Evolutionary conservation across 2,797 vertebrate genomes (phyloP), one percentile per base, ranked within the genome.

Genomic region (Thalassophryne amazonica): DNA sequence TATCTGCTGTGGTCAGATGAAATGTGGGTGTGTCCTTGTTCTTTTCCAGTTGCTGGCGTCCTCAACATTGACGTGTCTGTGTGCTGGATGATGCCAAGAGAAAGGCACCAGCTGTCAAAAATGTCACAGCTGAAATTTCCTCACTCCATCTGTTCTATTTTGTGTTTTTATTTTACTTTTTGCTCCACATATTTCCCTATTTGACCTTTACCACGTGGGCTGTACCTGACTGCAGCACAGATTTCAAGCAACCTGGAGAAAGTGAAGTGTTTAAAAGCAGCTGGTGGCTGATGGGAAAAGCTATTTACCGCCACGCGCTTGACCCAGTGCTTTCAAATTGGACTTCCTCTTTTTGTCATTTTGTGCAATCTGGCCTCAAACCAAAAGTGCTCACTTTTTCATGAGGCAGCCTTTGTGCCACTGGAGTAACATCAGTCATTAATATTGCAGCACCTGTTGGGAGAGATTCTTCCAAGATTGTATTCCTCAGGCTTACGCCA

Each of bases 391-490:
- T 86, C 73, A 83, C 78, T 81, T 84, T 83, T 82, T 86, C 73
- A 83, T 82, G 74, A 86, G 71, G 50, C 40, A 1, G 54, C 41
- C 66, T 46, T 16, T 35, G 72, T 46, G 72, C 58, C 60, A 40
- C 53, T 14, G 19, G 69, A 78, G 81, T 14, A 62, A 58, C 73
- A 51, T 56, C 9, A 18, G 11, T 13, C 84, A 89, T 91, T 80
- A 89, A 91, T 91, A 90, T 87, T 91, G 83, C 88, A 91, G 70
- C 68, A 58, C 35, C 69, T 73, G 72, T 78, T 75, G 78, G 78
- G 67, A 84, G 66, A 65, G 64, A 49, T 64, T 69, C 69, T 81
- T 71, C 80, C 73, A 72, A 83, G 80, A 78, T 60, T 83, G 77
- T 80, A 56, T 81, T 89, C 76, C 69, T 73, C 54, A 22, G 70